These are phyloP conservation scores for Tretioscincus oriximinensis DNA, from an alignment of 2,113 vertebrate genomes.

Conservation along the genomic window DNA sequence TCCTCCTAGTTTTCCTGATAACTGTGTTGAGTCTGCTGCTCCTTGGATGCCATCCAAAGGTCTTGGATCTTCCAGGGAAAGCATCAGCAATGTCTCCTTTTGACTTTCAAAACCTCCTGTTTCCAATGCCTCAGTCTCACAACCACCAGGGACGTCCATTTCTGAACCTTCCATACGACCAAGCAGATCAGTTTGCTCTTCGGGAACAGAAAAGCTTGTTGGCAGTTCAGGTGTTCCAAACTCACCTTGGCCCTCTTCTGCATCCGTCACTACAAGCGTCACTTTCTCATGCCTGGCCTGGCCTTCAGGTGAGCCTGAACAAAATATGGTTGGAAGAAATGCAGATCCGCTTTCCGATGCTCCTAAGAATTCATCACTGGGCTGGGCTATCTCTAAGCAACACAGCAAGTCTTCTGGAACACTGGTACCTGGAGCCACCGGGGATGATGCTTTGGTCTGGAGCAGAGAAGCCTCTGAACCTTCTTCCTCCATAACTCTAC, in stretches of 20 bases:
- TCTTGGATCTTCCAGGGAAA: neutral
- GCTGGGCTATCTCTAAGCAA: constrained; percentile 1
- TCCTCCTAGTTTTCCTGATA: neutral
- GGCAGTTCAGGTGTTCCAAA: neutral
- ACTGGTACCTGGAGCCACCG: constrained; percentile 33
- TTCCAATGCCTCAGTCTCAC: constrained; percentile 29
- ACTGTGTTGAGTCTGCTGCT: neutral
- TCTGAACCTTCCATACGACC: constrained; percentile 11
- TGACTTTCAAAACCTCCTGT: neutral
- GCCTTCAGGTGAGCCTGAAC: constrained; percentile 2
- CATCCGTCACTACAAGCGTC: neutral
- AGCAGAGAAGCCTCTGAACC: neutral
- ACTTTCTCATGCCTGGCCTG: constrained; percentile 5
- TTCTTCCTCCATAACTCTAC: neutral
- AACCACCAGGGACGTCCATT: neutral
- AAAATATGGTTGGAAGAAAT: neutral
- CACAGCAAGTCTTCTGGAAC: neutral
- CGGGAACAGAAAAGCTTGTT: neutral
- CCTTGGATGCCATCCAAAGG: neutral
- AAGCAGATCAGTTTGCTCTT: neutral
- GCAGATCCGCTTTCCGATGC: neutral
- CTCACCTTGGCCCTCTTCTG: neutral
- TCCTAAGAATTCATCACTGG: neutral
- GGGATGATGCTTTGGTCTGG: neutral
- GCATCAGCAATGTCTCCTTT: constrained; percentile 4